Conservation (phyloP, 2,888 invertebrate genomes). For the Linyphia triangularis region DNA sequence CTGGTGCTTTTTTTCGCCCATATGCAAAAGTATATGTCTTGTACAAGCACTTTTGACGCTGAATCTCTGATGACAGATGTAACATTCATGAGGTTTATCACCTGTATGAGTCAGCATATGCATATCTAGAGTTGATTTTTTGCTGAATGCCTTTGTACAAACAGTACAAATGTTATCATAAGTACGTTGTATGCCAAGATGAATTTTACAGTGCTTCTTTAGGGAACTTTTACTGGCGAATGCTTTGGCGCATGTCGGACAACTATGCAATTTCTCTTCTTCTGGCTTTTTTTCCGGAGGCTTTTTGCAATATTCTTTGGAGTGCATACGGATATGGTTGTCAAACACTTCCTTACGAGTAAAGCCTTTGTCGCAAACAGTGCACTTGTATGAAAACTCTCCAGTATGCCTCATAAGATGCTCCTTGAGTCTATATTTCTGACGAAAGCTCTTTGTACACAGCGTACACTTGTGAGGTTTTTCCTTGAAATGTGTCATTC, state of each 20-base stretch:
- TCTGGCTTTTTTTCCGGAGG: not conserved
- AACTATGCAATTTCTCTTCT: not conserved
- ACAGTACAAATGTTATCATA: not conserved
- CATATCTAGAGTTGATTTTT: not conserved
- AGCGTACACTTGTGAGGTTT: not conserved
- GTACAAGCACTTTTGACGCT: not conserved
- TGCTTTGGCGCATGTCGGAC: not conserved
- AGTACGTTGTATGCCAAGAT: not conserved
- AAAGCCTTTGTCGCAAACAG: not conserved
- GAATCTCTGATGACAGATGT: not conserved
- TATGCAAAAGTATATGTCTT: not conserved
- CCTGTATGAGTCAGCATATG: constrained; percentile 1
- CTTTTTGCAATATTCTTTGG: too few species aligned
- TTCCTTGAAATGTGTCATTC: not conserved
- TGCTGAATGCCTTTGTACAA: not conserved
- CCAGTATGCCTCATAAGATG: not conserved
- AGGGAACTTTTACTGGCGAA: not conserved
- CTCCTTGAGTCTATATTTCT: not conserved
- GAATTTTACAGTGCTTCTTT: not conserved
- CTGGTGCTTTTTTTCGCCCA: not conserved
- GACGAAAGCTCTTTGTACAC: not conserved
- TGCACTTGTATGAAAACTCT: not conserved
- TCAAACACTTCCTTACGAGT: not conserved
- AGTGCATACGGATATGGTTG: not conserved
- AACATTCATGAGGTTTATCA: not conserved